phyloP scores from a whole-genome alignment of 2,888 invertebrate genomes.

The Onthophagus sagittarius region DNA sequence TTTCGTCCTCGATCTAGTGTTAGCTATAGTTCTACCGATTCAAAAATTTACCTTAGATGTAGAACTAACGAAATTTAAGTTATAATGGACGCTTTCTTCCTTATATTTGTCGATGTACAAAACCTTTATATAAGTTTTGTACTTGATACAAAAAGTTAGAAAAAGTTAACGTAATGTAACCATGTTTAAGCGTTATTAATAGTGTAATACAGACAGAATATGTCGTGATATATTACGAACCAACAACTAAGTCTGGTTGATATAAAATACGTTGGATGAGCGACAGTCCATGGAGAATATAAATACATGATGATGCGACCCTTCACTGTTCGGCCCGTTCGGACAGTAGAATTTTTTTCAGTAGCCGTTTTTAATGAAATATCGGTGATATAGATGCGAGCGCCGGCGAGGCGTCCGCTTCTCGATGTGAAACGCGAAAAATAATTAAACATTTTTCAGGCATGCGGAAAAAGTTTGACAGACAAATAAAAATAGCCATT shows the following conservation, averaged over 20 bases:
- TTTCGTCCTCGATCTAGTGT: too few relatives aligned
- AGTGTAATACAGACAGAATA: too few relatives aligned
- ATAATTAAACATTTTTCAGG: slow-evolving; percentile 53
- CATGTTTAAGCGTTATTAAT: too few relatives aligned
- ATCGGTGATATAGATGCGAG: slow-evolving; percentile 48
- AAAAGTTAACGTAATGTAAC: too few relatives aligned
- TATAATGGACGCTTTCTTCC: too few relatives aligned
- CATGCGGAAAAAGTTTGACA: slow-evolving; percentile 52
- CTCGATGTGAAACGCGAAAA: slow-evolving; percentile 51
- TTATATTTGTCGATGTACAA: too few relatives aligned
- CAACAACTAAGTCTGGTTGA: background rate
- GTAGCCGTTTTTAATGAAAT: slow-evolving; percentile 46
- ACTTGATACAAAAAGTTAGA: too few relatives aligned
- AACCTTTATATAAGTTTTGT: too few relatives aligned
- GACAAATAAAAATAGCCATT: slow-evolving; percentile 52
- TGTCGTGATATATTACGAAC: background rate
- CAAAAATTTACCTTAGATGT: too few relatives aligned
- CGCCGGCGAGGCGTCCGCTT: slow-evolving; percentile 15
- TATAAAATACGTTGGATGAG: slow-evolving; percentile 1
- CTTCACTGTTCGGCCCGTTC: slow-evolving; percentile 36
- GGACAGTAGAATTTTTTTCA: slow-evolving; percentile 42
- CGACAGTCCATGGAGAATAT: slow-evolving; percentile 48
- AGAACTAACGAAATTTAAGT: too few relatives aligned
- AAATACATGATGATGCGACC: slow-evolving; percentile 48
- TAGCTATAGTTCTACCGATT: too few relatives aligned